Evolutionary conservation across 1,140 invertebrate genomes (phyloP).

Genomic region (Halictus rubicundus): DNA sequence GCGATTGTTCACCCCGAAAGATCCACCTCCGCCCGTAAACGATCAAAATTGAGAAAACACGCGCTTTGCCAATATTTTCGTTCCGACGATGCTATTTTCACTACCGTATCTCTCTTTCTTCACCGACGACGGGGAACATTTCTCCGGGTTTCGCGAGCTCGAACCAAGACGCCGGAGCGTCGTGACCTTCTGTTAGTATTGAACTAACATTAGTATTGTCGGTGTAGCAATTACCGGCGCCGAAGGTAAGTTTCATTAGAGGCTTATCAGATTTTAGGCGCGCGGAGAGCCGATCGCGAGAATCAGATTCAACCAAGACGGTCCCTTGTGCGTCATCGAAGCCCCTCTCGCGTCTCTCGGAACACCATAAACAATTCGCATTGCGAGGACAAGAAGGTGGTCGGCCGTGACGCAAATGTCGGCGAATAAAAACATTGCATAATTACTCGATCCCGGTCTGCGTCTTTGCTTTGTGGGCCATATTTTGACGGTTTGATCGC

Average conservation of each 20-base stretch:
- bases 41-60: neutral
- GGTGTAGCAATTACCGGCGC: neutral
- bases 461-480: too few relatives aligned
- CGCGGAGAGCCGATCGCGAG: neutral
- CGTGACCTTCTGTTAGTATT: neutral
- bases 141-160: neutral
- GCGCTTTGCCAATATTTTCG: neutral
- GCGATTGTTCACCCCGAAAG: neutral
- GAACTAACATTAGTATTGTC: neutral
- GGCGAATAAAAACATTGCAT: too few relatives aligned
- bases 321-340: neutral
- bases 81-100: too few relatives aligned
- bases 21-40: neutral
- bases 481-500: too few relatives aligned
- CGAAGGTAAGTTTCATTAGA: constrained; percentile 3
- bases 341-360: neutral
- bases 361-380: neutral
- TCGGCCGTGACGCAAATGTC: neutral
- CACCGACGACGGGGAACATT: neutral
- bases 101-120: too few relatives aligned
- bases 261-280: constrained; percentile 3
- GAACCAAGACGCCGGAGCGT: neutral
- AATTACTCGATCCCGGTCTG: too few relatives aligned
- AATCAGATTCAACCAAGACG: neutral
- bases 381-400: too few relatives aligned